phyloP scores from a whole-genome alignment of 2,797 vertebrate species.

The Chanos chanos region DNA sequence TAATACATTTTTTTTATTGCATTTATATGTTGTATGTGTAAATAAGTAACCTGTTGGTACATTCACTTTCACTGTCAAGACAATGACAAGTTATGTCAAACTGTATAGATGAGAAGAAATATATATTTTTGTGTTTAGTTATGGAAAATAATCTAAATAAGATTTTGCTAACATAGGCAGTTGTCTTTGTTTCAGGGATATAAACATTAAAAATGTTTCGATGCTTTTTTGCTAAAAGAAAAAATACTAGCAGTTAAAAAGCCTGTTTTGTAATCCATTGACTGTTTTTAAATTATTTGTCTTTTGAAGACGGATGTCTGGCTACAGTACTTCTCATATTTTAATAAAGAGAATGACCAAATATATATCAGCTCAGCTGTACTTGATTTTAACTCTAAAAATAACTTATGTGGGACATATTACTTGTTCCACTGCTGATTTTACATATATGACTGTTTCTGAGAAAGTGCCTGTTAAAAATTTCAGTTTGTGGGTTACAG shows the following conservation, averaged over 20 bases:
- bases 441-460: too few relatives aligned
- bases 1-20: not conserved
- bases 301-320: slow-evolving; percentile 70
- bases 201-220: not conserved
- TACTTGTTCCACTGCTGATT: too few relatives aligned
- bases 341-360: slow-evolving; percentile 55
- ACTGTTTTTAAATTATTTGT: slow-evolving; percentile 82
- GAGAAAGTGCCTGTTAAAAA: too few relatives aligned
- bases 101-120: slow-evolving; percentile 35
- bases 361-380: too few relatives aligned
- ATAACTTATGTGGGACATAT: too few relatives aligned
- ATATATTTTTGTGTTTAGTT: slow-evolving; percentile 37
- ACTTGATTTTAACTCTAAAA: too few relatives aligned
- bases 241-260: not conserved
- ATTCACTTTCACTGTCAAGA: slow-evolving; percentile 35
- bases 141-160: slow-evolving; percentile 45
- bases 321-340: slow-evolving; percentile 49
- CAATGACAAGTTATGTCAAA: slow-evolving; percentile 52
- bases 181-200: slow-evolving; percentile 15
- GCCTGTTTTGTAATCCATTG: slow-evolving; percentile 12
- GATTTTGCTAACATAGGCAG: slow-evolving; percentile 24
- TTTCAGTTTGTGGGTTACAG: too few relatives aligned
- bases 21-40: slow-evolving; percentile 12
- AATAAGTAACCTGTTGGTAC: slow-evolving; percentile 30
- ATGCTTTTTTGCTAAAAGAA: too few relatives aligned